Evolutionary conservation across 2,797 vertebrate genomes (phyloP), one percentile per base, ranked within the genome.

Genomic region (Choloepus didactylus): DNA sequence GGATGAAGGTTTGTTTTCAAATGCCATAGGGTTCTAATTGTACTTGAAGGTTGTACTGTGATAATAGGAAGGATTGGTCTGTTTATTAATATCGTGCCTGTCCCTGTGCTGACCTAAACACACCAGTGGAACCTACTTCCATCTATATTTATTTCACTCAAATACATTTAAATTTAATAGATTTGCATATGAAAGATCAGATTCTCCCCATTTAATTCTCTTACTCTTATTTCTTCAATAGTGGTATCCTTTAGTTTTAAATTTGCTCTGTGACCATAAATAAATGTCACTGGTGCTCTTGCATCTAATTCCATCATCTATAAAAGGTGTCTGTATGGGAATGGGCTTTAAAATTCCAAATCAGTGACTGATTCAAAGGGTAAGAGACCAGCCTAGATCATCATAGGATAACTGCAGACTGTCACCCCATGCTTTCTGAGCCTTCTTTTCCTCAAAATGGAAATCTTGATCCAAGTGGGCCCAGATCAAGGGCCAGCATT

Each of bases 121-220:
- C 6, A 82, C 51, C 38, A 95, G 3, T 81, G 79, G 59, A 73
- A 91, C 31, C 85, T 23, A 87, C 38, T 77, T 95, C 21, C n/a
- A 69, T 91, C 73, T 95, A 29, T 88, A 85, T 82, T 82, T 95
- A 64, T 89, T 93, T 92, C 75, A 88, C 7, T 95, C 49, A 95
- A 85, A 95, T 76, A 77, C 85, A 85, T 75, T 94, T 95, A 90
- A 92, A 92, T 88, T 92, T 94, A 95, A 92, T 60, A 95, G 19
- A 92, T 87, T 90, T 88, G 16, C 88, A 77, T 95, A 91, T 75
- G 69, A 93, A 27, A 95, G 12, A 77, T 87, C 19, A 62, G 70
- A 84, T 94, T 96, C 69, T 77, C 35, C 44, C 94, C 64, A 94
- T 87, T 64, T 73, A 75, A 75, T 95, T 70, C 31, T 83, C 67